Percentiles rank a stretch among this genome's conserved stretches.
Evolutionary conservation across 2,113 vertebrate species (phyloP).

Genomic region (Podiceps cristatus): DNA sequence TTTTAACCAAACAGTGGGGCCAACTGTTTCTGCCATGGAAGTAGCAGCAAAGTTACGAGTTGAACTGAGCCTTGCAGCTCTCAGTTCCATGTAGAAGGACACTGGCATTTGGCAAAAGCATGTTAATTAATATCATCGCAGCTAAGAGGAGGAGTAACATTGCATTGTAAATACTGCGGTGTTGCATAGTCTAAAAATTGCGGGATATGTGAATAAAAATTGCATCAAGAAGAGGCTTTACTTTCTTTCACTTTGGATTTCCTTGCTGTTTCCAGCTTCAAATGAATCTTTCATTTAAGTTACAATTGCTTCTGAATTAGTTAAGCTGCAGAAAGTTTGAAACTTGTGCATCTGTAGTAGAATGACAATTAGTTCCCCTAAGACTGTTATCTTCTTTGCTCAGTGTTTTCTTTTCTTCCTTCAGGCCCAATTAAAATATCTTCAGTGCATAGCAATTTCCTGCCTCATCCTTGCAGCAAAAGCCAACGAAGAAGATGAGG

Average conservation of each 20-base stretch:
- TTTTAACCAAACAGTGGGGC: background rate
- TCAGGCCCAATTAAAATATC: slow-evolving; percentile 82
- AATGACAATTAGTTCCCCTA: background rate
- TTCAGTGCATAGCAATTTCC: slow-evolving; percentile 79
- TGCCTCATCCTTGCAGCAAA: slow-evolving; percentile 86
- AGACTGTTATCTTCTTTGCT: background rate
- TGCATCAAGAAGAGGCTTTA: background rate
- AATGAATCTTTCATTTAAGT: background rate
- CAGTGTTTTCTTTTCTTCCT: background rate
- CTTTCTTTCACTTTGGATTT: background rate
- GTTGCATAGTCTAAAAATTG: background rate
- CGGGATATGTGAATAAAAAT: background rate
- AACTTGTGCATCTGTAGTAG: background rate
- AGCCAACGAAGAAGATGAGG: slow-evolving; percentile 85
- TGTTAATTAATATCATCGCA: background rate
- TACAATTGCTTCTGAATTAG: too few relatives aligned
- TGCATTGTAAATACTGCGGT: background rate
- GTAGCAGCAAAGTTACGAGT: background rate
- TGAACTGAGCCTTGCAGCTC: background rate
- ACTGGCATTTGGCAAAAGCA: background rate
- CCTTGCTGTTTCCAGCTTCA: background rate
- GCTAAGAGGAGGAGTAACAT: background rate
- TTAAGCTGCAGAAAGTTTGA: too few relatives aligned
- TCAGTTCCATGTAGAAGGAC: background rate
- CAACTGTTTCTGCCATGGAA: background rate